Base-by-base conservation (phyloP, 2,888 invertebrate genomes). In the Drosophila koepferae region DNA sequence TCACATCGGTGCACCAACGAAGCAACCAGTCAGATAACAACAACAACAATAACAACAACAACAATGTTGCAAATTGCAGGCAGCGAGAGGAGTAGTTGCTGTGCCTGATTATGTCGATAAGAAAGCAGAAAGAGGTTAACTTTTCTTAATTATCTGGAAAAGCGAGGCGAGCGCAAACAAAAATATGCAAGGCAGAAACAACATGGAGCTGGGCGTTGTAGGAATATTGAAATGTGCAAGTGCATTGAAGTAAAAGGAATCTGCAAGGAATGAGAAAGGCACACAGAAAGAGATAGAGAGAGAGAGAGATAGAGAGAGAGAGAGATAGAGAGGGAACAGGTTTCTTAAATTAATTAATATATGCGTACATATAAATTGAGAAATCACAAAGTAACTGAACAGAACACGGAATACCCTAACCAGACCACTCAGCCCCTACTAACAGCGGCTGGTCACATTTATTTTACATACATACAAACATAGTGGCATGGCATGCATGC, bases 131-230 rank as follows among this genome's bases (percentile, higher is more conserved):
- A 81, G 69, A 84, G 79, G 77, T 81, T 84, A 82, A 86, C 77
- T 86, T 86, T 82, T 86, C 89, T 82, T 81, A 90, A 90, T 87
- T 86, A 89, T 86, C 70, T 78, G 80, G 80, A 82, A 82, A 80
- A 80, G 78, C 73, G 68, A 66, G 58, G 75, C 67, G 40, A 75
- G 51, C 48, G 60, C 49, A 18, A 58, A 14, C 44, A 40, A 44
- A 61, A 54, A 58, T 60, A 48, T 36, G 44, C 69, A 54, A 36
- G 41, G 16, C 63, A 59, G 44, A 65, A 28, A 6, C 28, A 28
- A 34, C 18, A 12, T 44, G 28, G 36, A 34, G 18, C 3, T 9
- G 51, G 20, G 43, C 44, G 38, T 49, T 44, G 53, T 55, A 46
- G 55, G 55, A 51, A 64, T 65, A 69, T 64, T 34, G 62, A 41